Conservation (phyloP, 2,113 vertebrate genomes). For the Suricata suricatta region DNA sequence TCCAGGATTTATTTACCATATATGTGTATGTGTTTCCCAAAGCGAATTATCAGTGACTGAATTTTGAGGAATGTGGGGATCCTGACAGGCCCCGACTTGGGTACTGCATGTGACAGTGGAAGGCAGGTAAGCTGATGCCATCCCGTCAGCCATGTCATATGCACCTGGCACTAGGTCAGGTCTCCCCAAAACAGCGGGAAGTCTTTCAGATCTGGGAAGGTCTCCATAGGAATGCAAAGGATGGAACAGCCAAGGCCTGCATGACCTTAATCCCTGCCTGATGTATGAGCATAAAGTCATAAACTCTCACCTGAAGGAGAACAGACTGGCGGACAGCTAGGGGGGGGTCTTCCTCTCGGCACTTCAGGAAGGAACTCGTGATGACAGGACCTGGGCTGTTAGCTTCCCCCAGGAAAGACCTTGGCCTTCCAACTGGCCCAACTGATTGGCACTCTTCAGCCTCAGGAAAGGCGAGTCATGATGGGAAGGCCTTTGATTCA, state of each 20-base stretch:
- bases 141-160: accelerated
- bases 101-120: not conserved
- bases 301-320: not conserved
- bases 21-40: not conserved
- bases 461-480: not conserved
- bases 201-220: not conserved
- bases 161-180: not conserved
- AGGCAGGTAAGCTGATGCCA: not conserved
- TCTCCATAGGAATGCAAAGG: not conserved
- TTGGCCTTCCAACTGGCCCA: not conserved
- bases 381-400: not conserved
- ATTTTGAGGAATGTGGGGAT: not conserved
- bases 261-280: not conserved
- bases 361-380: not conserved
- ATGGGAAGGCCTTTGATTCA: not conserved
- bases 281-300: accelerated
- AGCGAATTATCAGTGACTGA: not conserved
- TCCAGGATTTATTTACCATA: no score
- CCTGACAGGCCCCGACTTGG: not conserved
- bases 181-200: accelerated
- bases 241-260: not conserved
- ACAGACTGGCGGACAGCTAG: not conserved
- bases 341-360: accelerated
- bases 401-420: not conserved
- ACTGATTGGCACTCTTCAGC: not conserved